Evolutionary conservation across 2,797 vertebrate genomes (phyloP), one percentile per base, ranked within the genome.

Genomic region (Neosalanx taihuensis): DNA sequence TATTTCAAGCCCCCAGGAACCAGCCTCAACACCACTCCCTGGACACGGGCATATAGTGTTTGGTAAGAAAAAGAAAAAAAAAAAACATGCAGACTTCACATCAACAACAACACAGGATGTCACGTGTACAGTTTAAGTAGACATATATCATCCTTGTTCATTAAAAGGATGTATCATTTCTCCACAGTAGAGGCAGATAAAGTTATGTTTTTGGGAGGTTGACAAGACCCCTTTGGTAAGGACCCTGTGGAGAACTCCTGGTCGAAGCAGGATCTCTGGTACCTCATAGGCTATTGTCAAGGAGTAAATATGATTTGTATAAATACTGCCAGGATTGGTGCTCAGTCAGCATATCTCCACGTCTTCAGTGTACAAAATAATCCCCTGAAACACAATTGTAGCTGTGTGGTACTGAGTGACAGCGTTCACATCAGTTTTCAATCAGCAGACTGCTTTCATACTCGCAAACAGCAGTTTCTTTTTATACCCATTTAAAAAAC

Each of bases 361-460:
- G 74, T 64, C 62, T 63, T 59, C 20, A 71, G 65, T 76, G 69
- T 64, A 71, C 74, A 76, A 67, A 71, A 67, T 62, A 76, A 69
- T 65, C 71, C 68, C 46, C 56, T 20, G 26, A 72, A 66, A 68
- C 68, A 64, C 69, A 71, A 67, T 71, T 69, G 62, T 68, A 67
- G 66, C 70, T 76, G 72, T 67, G 77, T 61, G 66, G 72, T 76
- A 74, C 72, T 67, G 74, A 69, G 72, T 4, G 66, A 73, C 81
- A 73, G 68, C 60, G 60, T 81, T 79, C 77, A 80, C 83, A 85
- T 83, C 77, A 72, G 81, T 79, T 84, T 87, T 69, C 69, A 84
- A 81, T 87, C 85, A 85, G 83, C 81, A 75, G 51, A 79, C 70
- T 75, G 67, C 71, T 84, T 79, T 84, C 75, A 77, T 78, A 76